Conservation (phyloP, 2,113 vertebrate genomes). For the Saguinus imperator region DNA sequence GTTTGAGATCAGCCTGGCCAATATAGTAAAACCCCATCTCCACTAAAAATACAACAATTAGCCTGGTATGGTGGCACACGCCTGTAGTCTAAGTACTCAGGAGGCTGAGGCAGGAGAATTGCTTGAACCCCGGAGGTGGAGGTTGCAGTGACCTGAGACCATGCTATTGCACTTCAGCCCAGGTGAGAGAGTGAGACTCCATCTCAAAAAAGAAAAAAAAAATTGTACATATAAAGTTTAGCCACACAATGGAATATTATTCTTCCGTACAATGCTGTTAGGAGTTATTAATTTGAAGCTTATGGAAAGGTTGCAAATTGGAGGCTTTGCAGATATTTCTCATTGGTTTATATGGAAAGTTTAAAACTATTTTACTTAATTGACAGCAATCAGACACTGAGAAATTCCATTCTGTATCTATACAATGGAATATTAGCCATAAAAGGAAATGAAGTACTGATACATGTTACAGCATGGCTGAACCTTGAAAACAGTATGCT, state of each 20-base stretch:
- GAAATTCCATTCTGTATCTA: background rate
- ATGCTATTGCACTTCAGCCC: no score
- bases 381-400: background rate
- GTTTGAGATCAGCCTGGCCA: no score
- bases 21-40: no score
- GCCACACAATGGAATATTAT: background rate
- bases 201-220: background rate
- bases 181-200: no score
- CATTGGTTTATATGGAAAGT: background rate
- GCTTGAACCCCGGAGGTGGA: no score
- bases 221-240: background rate
- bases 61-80: accelerated
- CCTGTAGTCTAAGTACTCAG: no score
- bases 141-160: no score
- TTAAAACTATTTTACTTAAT: conserved; percentile 10
- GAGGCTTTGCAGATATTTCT: background rate
- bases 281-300: background rate
- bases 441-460: background rate
- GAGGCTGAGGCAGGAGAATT: no score
- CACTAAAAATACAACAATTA: no score
- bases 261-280: background rate
- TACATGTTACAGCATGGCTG: background rate
- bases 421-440: background rate
- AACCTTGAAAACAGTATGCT: background rate
- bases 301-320: background rate